A percentile compares a stretch with the other conserved stretches of the same genome.
phyloP scores from a whole-genome alignment of 2,888 invertebrate genomes.

The Julus scanicus region DNA sequence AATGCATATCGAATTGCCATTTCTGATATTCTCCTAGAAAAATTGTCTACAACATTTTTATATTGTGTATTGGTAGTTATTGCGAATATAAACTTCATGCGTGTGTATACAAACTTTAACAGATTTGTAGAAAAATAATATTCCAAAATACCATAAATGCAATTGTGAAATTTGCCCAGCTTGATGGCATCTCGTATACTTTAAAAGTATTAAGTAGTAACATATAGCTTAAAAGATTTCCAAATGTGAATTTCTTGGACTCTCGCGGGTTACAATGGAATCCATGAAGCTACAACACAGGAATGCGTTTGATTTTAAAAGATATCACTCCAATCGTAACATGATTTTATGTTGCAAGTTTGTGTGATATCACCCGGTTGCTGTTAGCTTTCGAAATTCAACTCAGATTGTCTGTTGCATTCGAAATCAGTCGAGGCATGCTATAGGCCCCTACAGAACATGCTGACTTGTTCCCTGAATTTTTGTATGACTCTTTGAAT shows the following conservation, averaged over 20 bases:
- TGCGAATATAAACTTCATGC: no score
- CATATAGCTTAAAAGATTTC: not conserved
- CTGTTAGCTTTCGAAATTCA: not conserved
- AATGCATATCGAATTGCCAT: no score
- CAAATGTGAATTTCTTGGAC: not conserved
- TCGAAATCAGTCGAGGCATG: not conserved
- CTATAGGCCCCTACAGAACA: slow-evolving; percentile 36
- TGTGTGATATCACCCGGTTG: not conserved
- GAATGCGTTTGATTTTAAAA: not conserved
- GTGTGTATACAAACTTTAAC: no score
- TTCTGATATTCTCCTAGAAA: no score
- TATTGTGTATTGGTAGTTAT: no score
- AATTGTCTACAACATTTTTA: no score
- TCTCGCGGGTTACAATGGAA: not conserved
- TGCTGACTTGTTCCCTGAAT: not conserved
- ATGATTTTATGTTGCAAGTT: slow-evolving; percentile 37
- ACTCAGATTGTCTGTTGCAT: slow-evolving; percentile 15
- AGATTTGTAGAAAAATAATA: no score
- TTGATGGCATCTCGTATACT: no score
- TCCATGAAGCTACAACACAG: not conserved
- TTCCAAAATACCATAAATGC: no score
- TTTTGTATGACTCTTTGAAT: not conserved
- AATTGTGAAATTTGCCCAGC: no score
- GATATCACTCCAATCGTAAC: slow-evolving; percentile 23
- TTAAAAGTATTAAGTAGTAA: no score